Evolutionary conservation across 2,797 vertebrate species (phyloP).

Genomic region (Tangara arthus): DNA sequence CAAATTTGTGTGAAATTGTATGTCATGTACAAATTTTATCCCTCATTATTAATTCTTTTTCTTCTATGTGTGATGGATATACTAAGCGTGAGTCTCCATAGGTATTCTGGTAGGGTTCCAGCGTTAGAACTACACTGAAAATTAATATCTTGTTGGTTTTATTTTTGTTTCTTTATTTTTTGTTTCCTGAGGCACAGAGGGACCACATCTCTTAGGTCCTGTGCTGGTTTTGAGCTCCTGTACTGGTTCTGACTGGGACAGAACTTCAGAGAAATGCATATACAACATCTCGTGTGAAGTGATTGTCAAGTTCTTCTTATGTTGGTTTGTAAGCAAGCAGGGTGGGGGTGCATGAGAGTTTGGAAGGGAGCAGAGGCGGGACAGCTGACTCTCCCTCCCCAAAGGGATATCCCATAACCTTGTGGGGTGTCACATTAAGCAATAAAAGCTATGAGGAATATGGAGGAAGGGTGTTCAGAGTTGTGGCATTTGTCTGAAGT

Average conservation of each 20-base stretch:
- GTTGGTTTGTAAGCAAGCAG: rapidly evolving
- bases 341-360: rapidly evolving
- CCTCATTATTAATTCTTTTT: not conserved
- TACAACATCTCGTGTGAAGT: rapidly evolving
- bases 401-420: not conserved
- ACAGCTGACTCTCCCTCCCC: not conserved
- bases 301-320: not conserved
- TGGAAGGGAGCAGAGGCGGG: rapidly evolving
- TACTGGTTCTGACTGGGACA: not conserved
- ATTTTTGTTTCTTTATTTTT: not conserved
- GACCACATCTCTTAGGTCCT: not conserved
- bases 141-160: not conserved
- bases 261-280: not conserved
- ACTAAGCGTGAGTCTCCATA: not conserved
- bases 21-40: not conserved
- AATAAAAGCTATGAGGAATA: not conserved
- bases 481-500: not conserved
- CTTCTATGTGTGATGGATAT: not conserved
- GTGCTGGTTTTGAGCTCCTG: not conserved
- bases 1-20: not conserved
- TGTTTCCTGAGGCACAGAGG: not conserved
- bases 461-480: not conserved
- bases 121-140: not conserved
- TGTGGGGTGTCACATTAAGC: rapidly evolving
- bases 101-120: not conserved